Conservation (phyloP, 2,888 invertebrate genomes). For the Idaea straminata region DNA sequence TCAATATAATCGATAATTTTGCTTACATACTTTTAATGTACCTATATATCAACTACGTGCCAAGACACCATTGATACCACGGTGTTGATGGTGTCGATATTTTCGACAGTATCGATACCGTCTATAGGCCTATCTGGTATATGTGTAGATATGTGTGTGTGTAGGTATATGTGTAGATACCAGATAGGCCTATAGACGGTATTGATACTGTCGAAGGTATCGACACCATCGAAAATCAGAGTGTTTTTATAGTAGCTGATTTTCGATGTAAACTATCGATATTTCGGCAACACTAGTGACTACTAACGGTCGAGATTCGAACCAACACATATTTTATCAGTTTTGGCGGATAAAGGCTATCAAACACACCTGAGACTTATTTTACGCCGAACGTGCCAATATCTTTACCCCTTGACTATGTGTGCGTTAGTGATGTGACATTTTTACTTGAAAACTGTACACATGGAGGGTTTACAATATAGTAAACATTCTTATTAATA, state of each 20-base stretch:
- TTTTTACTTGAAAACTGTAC: neutral
- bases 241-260: no score
- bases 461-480: no score
- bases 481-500: no score
- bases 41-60: no score
- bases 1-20: no score
- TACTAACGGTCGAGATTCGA: slow-evolving; percentile 54
- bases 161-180: no score
- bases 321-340: slow-evolving; percentile 70
- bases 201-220: slow-evolving; percentile 37
- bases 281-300: neutral
- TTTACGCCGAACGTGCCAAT: slow-evolving; percentile 73
- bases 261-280: no score
- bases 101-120: slow-evolving; percentile 32
- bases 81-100: slow-evolving; percentile 31
- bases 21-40: no score
- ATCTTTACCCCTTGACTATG: slow-evolving; percentile 47
- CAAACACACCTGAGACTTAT: slow-evolving; percentile 76
- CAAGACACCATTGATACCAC: no score
- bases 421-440: slow-evolving; percentile 19
- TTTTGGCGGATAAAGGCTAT: slow-evolving; percentile 74
- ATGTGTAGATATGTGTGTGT: no score
- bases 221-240: slow-evolving; percentile 23
- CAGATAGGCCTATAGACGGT: no score
- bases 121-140: no score